These are phyloP conservation scores for Lerista edwardsae DNA, from an alignment of 2,797 vertebrate genomes.

Conservation along the genomic window DNA sequence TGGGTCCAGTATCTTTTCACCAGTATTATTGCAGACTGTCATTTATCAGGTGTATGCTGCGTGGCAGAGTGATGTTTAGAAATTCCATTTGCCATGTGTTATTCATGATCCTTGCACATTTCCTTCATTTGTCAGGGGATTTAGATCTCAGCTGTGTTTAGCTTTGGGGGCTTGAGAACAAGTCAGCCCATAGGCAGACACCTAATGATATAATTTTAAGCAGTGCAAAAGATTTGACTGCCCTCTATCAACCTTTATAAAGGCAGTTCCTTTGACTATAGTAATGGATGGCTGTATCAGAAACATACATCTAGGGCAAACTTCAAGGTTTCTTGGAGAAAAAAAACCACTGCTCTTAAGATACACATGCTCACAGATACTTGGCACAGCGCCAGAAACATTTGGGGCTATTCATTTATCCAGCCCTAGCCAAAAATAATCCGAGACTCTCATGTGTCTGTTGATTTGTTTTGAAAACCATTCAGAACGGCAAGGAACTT, in stretches of 20 bases:
- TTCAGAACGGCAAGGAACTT: slow-evolving; percentile 78
- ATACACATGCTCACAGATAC: slow-evolving; percentile 73
- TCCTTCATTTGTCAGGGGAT: slow-evolving; percentile 84
- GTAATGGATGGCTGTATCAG: slow-evolving; percentile 77
- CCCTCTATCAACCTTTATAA: slow-evolving; percentile 78
- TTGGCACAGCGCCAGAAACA: slow-evolving; percentile 80
- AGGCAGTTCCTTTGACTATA: slow-evolving; percentile 79
- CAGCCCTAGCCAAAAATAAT: slow-evolving; percentile 79
- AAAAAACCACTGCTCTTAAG: slow-evolving; percentile 72
- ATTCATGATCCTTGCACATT: slow-evolving; percentile 80
- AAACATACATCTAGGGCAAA: slow-evolving; percentile 75
- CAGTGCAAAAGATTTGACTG: slow-evolving; percentile 79
- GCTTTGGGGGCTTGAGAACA: slow-evolving; percentile 82
- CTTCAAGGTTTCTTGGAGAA: slow-evolving; percentile 79
- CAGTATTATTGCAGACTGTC: slow-evolving; percentile 71
- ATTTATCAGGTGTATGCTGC: slow-evolving; percentile 84
- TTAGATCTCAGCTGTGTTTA: slow-evolving; percentile 85
- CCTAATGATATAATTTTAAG: slow-evolving; percentile 82
- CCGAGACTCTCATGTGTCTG: slow-evolving; percentile 78
- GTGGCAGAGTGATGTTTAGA: slow-evolving; percentile 76
- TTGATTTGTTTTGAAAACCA: slow-evolving; percentile 85
- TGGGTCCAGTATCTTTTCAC: slow-evolving; percentile 73
- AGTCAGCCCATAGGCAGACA: slow-evolving; percentile 82
- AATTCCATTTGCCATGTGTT: slow-evolving; percentile 84
- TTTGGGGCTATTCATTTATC: slow-evolving; percentile 79